These are phyloP conservation scores for Pagetopsis macropterus DNA, from an alignment of 2,797 vertebrate species.

Conservation along the genomic window DNA sequence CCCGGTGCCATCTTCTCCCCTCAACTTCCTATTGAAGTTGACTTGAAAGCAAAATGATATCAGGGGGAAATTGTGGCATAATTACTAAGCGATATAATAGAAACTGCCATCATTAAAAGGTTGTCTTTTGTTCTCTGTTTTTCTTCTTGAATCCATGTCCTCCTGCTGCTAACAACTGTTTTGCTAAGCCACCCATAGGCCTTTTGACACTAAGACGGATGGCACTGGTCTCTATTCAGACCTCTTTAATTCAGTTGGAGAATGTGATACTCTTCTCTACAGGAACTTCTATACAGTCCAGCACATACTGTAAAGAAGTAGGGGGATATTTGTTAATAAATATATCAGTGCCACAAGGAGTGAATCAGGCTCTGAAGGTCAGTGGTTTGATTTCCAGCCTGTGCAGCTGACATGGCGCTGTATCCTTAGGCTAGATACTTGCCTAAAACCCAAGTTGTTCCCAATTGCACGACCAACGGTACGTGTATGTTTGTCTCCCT, in stretches of 20 bases:
- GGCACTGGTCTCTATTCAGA: not conserved
- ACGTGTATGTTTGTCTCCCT: no score
- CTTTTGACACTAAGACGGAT: not conserved
- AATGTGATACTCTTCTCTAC: not conserved
- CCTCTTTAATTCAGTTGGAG: not conserved
- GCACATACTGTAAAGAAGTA: not conserved
- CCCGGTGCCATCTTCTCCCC: conserved; percentile 1
- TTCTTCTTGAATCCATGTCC: conserved; percentile 31
- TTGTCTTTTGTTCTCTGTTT: conserved; percentile 20
- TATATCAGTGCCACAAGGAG: not conserved
- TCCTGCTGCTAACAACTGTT: conserved; percentile 13
- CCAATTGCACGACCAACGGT: no score
- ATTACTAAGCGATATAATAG: conserved; percentile 48
- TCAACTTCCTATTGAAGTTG: conserved; percentile 25
- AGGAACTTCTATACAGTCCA: not conserved
- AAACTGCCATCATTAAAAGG: conserved; percentile 33
- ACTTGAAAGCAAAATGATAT: conserved; percentile 43
- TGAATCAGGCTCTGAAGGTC: no score
- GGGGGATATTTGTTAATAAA: not conserved
- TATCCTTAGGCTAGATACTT: no score
- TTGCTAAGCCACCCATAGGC: conserved; percentile 6
- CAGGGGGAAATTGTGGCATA: conserved; percentile 37
- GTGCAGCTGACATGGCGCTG: no score
- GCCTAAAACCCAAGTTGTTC: no score
- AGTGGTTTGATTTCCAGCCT: no score